Evolutionary conservation across 2,797 vertebrate species (phyloP), one percentile per base, ranked within the genome.

Genomic region (Allobates femoralis): DNA sequence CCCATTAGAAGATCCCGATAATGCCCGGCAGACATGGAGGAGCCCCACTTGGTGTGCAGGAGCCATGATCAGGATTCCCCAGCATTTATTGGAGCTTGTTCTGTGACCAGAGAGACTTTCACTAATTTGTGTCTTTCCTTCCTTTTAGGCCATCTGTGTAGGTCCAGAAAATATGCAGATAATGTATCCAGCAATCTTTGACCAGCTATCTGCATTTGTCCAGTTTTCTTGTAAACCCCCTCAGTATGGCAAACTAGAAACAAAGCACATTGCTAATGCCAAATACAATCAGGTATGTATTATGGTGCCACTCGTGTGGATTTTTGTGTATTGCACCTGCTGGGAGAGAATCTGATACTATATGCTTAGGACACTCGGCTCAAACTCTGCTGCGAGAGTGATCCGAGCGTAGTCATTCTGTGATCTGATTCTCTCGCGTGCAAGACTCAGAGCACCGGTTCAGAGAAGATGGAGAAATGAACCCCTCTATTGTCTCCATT

Each of bases 131-230:
- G 0, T 64, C 26, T 86, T 50, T 85, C 66, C 50, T 10, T 26
- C 5, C 7, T 94, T 93, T 56, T 90, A 99, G 98, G 98, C 97
- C 89, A 99, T 99, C 93, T 99, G 98, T 90, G 94, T 98, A 89
- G 97, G 98, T 89, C 96, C 98, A 2, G 98, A 99, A 95, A 96
- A 95, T 89, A 98, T 99, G 97, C 98, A 99, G 94, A 96, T 97
- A 94, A 99, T 99, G 98, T 99, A 99, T 94, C 98, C 98, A 53
- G 98, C 98, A 91, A 99, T 99, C 93, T 99, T 99, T 76, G 95
- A 99, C 89, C 98, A 99, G 91, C 96, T 99, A 80, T 93, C 99
- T 89, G 96, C 97, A 89, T 99, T 99, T 91, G 98, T 98, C 83
- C 97, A 99, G 94, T 99, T 99, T 91, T 99, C 98, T 90, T 99